Base-by-base conservation (phyloP, 2,797 vertebrate species). In the Gallirallus australis region DNA sequence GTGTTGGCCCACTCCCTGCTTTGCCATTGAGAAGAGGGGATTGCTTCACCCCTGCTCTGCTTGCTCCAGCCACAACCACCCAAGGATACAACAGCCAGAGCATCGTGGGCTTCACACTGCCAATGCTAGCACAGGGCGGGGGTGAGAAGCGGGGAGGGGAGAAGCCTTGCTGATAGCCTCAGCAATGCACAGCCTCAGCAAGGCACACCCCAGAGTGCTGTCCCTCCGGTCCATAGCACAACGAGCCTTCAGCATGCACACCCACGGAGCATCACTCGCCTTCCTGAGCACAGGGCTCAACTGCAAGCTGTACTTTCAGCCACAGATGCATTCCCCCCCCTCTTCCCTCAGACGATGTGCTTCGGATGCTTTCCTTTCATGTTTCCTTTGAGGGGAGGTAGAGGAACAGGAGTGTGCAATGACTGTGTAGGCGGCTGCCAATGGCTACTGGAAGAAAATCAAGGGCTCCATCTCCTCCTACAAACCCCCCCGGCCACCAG, bases 101-200 rank as follows among this genome's bases (percentile, higher is more conserved):
- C 1, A 1, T 2, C 0, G 0, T 19, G 33, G 42, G 37, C 15
- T 69, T n/a, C 21, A 6, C 33, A 11, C 15, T 16, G 9, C 4
- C 7, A 2, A 18, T 1, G 31, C 12, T 1, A 18, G 28, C 1
- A 4, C 1, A 2, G 52, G 48, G 19, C n/a, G 48, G 33, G 30
- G 12, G 75, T 25, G 31, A 68, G 63, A 23, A 56, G 79, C 35
- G 3, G 2, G 14, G 7, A 12, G 24, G 33, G 30, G 12, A 48
- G 12, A 25, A 77, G 37, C 15, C 12, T 35, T 17, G 1, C 18
- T 3, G 3, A 2, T 6, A 11, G 42, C n/a, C 15, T 37, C 42
- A 27, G 48, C 15, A 30, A 21, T 0, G 19, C 1, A 2, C 35
- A 37, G 35, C n/a, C 15, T 37, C 42, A 27, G 48, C 15, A 30